A percentile compares a stretch with the other conserved stretches of the same genome.
These are phyloP conservation scores for Parazoanthus swiftii DNA, from an alignment of 92 coral and sea anemone species.

Conservation along the genomic window DNA sequence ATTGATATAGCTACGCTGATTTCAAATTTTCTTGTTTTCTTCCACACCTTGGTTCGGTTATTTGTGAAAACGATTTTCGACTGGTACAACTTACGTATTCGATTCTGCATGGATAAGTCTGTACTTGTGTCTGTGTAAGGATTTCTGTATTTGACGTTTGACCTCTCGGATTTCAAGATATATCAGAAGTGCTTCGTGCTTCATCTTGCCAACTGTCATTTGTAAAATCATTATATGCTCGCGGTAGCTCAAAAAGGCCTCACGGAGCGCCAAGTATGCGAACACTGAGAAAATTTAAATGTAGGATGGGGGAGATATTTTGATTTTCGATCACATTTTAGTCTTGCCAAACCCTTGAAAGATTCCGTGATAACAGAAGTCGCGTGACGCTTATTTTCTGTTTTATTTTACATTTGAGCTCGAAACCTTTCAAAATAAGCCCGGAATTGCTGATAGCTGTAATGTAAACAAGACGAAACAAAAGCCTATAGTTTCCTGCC, in stretches of 20 bases:
- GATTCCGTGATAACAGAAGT: constrained; percentile 10
- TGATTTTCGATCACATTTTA: background rate
- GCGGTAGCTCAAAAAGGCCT: background rate
- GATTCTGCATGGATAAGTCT: background rate
- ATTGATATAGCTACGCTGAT: no score
- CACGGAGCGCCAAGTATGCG: background rate
- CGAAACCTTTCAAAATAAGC: constrained; percentile 2
- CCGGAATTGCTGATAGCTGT: background rate
- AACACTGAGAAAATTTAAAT: background rate
- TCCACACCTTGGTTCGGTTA: background rate
- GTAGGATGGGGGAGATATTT: background rate
- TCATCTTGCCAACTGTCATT: background rate
- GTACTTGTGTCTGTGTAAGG: no score
- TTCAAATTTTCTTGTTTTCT: background rate
- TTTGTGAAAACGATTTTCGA: no score
- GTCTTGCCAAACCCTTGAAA: background rate
- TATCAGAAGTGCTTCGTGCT: no score
- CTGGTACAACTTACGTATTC: no score
- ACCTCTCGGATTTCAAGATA: background rate
- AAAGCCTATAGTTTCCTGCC: background rate
- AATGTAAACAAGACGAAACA: constrained; percentile 5
- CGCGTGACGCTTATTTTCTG: background rate
- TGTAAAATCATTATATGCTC: background rate
- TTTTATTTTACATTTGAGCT: background rate
- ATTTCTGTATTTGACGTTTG: no score